phyloP scores from a whole-genome alignment of 2,888 invertebrate genomes.

The Aproaerema taeniolella region DNA sequence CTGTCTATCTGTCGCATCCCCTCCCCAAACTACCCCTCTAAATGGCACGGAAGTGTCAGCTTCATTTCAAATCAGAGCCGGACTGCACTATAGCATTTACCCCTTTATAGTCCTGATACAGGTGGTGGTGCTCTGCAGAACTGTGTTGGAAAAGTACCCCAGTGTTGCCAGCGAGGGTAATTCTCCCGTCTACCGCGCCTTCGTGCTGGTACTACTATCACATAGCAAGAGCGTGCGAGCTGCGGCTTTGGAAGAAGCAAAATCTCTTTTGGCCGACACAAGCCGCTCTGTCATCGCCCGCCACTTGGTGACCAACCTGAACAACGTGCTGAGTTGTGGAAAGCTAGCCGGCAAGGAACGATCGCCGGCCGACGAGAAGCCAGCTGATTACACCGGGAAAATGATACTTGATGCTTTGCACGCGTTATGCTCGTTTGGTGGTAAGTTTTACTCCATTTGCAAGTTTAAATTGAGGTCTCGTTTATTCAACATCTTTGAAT shows the following conservation, averaged over 20 bases:
- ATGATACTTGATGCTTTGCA: slow-evolving; percentile 74
- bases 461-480: no score
- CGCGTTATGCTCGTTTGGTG: slow-evolving; percentile 69
- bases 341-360: slow-evolving; percentile 61
- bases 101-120: slow-evolving; percentile 77
- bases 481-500: no score
- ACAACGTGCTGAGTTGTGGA: slow-evolving; percentile 79
- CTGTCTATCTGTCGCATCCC: no score
- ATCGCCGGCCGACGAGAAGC: slow-evolving; percentile 51
- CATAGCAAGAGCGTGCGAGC: slow-evolving; percentile 79
- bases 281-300: no score
- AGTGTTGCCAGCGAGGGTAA: slow-evolving; percentile 81
- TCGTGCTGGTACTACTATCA: slow-evolving; percentile 82
- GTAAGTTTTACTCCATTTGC: no score
- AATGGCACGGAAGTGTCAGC: no score
- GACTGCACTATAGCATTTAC: slow-evolving; percentile 51
- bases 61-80: no score
- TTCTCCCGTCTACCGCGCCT: slow-evolving; percentile 82
- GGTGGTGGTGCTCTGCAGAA: slow-evolving; percentile 85
- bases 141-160: slow-evolving; percentile 82
- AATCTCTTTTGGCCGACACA: slow-evolving; percentile 77
- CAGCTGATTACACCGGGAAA: slow-evolving; percentile 70
- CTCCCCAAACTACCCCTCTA: no score
- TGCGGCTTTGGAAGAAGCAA: slow-evolving; percentile 79
- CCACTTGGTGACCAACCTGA: slow-evolving; percentile 83